Evolutionary conservation across 2,113 vertebrate species (phyloP), one percentile per base, ranked within the genome.

Genomic region (Cephalopterus ornatus): DNA sequence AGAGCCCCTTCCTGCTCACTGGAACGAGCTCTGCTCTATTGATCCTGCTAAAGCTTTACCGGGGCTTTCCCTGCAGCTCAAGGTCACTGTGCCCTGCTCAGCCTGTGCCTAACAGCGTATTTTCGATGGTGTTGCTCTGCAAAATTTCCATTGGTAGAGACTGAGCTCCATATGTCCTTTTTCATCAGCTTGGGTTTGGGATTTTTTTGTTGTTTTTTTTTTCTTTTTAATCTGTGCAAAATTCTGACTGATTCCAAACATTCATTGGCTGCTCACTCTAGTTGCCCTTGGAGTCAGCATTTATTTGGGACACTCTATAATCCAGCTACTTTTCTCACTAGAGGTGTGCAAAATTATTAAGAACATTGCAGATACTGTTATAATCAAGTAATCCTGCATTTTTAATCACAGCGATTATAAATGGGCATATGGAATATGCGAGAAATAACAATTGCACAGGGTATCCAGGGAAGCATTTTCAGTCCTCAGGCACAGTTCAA

Each of bases 391-490:
- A 91, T 52, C 47, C 37, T 61, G 83, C 65, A 86, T 86, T 95
- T 96, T 95, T 83, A 93, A 94, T 87, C 85, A 61, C 28, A 59
- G 76, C 52, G 68, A 81, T 88, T 96, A 71, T 26, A 95, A 84
- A 93, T 22, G 72, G 93, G 44, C 79, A 92, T 94, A 92, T 93
- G 93, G 92, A 93, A 93, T 41, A 92, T 85, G 83, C 28, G 75
- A 91, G 88, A 93, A 92, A 72, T 68, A 96, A 94, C 88, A 87
- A 93, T 46, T 27, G 55, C 35, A 72, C 13, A 41, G 85, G 76
- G 92, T 93, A 92, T 26, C 76, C 82, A 96, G 95, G 88, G 86
- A 91, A 93, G 85, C 70, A 87, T 89, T 94, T 86, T 49, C 66
- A 92, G 66, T 91, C 88, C 88, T 74, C 33, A 80, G 85, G 67